Evolutionary conservation across 2,797 vertebrate species (phyloP), one percentile per base, ranked within the genome.

Genomic region (Acropternis orthonyx): DNA sequence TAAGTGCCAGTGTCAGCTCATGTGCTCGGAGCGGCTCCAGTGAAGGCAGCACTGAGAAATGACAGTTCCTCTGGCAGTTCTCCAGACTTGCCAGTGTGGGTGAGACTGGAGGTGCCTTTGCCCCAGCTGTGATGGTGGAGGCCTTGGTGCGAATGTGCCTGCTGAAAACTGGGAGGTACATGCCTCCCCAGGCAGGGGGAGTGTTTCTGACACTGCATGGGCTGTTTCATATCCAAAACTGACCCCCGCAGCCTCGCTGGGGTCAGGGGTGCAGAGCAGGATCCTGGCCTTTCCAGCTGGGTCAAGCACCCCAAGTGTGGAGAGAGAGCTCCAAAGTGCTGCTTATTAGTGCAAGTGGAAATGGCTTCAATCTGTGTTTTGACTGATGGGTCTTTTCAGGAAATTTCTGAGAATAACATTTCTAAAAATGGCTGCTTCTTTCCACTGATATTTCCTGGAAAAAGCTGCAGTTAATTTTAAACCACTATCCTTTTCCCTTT

Each of bases 371-470:
- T 85, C 94, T 91, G 71, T 96, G 82, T 96, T 97, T 97, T 97
- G 91, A 95, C 96, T 97, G 87, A 87, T 95, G 94, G 92, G 83
- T 95, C 95, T 97, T 97, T 97, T 97, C 96, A 97, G 97, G 96
- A 97, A 97, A 96, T 96, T 95, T 97, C 85, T 95, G 95, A 95
- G 95, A 95, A 91, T 96, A 97, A 93, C 73, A 67, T 87, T 96
- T 96, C 97, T 97, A 97, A 97, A 97, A 97, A 97, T 82, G 96
- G 93, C 87, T 95, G 78, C 94, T 92, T 95, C 92, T 93, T 97
- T 97, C 96, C 96, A 95, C 93, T 81, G 82, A 68, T 97, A 97
- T 97, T 98, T 97, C 95, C 96, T 96, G 95, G 94, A 95, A 97
- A 97, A 97, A 89, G 80, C 84, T 78, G 87, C 84, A 85, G 95